phyloP scores from a whole-genome alignment of 2,888 invertebrate genomes.

The Caenorhabditis sulstoni region DNA sequence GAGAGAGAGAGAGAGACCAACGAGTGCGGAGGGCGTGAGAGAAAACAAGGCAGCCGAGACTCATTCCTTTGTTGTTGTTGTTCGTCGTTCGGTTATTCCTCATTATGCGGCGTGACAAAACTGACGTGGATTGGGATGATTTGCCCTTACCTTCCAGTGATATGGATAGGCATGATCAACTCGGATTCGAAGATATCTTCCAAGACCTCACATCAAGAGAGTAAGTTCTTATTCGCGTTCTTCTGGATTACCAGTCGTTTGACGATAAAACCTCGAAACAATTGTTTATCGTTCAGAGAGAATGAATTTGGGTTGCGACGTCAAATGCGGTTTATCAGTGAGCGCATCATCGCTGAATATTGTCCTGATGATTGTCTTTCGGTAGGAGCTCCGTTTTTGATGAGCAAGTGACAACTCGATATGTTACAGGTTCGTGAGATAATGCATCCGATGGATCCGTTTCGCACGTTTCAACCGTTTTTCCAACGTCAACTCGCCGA shows the following conservation, averaged over 20 bases:
- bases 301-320: conserved; percentile 43
- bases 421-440: conserved; percentile 48
- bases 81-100: too few species aligned
- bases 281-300: too few species aligned
- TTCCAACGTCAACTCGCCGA: conserved; percentile 32
- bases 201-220: conserved; percentile 22
- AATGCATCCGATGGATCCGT: conserved; percentile 47
- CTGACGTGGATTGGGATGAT: too few species aligned
- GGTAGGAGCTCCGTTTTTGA: conserved; percentile 13
- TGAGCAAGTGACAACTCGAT: background rate
- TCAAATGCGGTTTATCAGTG: conserved; percentile 54
- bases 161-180: too few species aligned
- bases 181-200: conserved; percentile 9
- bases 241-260: background rate
- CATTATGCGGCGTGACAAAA: too few species aligned
- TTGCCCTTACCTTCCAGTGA: too few species aligned
- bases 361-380: conserved; percentile 43
- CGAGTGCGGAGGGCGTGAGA: too few species aligned
- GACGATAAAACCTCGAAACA: background rate
- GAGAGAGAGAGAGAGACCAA: too few species aligned
- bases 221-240: conserved; percentile 9
- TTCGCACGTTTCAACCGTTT: conserved; percentile 33
- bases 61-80: too few species aligned
- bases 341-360: conserved; percentile 56
- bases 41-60: too few species aligned